Base-by-base conservation (phyloP, 2,797 vertebrate genomes). In the Urosaurus nigricauda region DNA sequence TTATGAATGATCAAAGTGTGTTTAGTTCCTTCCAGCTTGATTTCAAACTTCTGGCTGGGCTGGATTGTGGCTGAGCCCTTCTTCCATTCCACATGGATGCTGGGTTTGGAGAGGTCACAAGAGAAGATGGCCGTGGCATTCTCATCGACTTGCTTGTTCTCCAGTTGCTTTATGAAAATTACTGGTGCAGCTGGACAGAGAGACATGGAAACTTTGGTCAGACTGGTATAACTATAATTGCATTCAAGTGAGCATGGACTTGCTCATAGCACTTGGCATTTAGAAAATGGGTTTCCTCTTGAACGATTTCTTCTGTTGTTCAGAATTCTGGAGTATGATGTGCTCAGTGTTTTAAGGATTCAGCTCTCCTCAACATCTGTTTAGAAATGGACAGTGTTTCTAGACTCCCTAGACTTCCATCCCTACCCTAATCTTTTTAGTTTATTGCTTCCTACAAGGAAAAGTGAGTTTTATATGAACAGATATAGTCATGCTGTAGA, bases 1-100 rank as follows among this genome's bases (percentile, higher is more conserved):
- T 98, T 97, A 24, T 94, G 97, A 88, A 99, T 97, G 86, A 94
- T 78, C 94, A 99, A 93, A 0, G 95, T 97, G 95, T 99, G 98
- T 78, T 97, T 96, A 6, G 91, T 95, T 78, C 97, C 98, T n/a
- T 96, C 96, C 91, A 91, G 95, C 94, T 96, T 98, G 96, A 98
- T 97, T 95, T 95, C 94, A 97, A 91, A 93, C 88, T 96, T 97
- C 93, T 96, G 94, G 94, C 97, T 95, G 79, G 97, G 80, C 88
- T 93, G 90, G 90, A 95, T 96, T 58, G 97, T 93, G 0, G 94
- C 91, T 0, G 90, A 75, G 43, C 94, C 97, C 91, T 97, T 98
- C 91, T 92, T 96, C 98, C 98, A 99, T 78, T 96, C 97, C 87
- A 98, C 97, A 0, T 91, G 94, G 90, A 96, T 89, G 3, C 96